phyloP scores from a whole-genome alignment of 2,888 invertebrate species.

The Drosophila cyrtoloma region DNA sequence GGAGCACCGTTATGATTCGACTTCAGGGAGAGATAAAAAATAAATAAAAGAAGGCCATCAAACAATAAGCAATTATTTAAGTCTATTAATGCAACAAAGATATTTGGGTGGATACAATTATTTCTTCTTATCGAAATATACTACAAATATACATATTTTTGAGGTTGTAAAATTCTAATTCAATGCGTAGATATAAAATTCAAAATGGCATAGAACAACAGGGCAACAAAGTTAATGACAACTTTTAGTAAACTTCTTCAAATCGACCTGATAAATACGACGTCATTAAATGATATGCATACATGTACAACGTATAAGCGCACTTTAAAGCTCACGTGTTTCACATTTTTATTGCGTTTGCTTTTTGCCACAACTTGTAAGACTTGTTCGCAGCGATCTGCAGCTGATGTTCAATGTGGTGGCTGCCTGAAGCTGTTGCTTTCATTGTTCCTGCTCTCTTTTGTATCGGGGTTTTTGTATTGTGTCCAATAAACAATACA shows the following conservation, averaged over 20 bases:
- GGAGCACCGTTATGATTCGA: neutral
- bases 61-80: neutral
- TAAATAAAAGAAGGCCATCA: neutral
- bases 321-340: conserved; percentile 26
- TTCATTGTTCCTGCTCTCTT: conserved; percentile 66
- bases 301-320: neutral
- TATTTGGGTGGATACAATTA: neutral
- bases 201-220: neutral
- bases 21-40: neutral
- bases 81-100: neutral
- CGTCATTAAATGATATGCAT: conserved; percentile 6
- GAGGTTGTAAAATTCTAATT: neutral
- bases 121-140: neutral
- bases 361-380: conserved; percentile 13
- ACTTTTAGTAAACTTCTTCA: conserved; percentile 1
- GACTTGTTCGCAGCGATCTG: conserved; percentile 13
- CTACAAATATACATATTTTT: neutral
- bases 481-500: conserved; percentile 66
- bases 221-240: conserved; percentile 1
- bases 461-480: conserved; percentile 62
- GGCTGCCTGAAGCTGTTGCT: conserved; percentile 41
- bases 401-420: conserved; percentile 52
- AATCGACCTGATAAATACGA: conserved; percentile 15
- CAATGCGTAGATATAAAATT: neutral
- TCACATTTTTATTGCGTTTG: conserved; percentile 31